A percentile compares a stretch with the other conserved stretches of the same genome.
Evolutionary conservation across 2,888 invertebrate species (phyloP).

Genomic region (Chouioia cunea): DNA sequence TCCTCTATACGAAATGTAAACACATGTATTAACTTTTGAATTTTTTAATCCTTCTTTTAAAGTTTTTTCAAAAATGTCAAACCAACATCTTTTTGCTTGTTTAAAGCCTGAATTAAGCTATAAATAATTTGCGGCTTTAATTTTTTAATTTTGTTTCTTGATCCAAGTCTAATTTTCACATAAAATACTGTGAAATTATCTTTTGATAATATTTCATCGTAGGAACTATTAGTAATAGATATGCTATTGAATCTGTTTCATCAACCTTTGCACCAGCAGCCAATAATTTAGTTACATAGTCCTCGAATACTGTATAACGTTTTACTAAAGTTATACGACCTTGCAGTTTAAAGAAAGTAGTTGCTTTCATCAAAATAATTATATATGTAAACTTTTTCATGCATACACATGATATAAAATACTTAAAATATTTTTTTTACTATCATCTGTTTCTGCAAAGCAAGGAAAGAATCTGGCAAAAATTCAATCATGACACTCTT

Average conservation of each 20-base stretch:
- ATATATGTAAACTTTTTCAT: constrained; percentile 47
- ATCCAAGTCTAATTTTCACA: constrained; percentile 57
- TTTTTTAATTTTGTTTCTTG: constrained; percentile 48
- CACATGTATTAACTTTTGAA: too few species aligned
- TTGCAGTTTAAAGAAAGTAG: constrained; percentile 50
- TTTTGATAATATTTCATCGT: constrained; percentile 59
- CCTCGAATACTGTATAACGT: constrained; percentile 60
- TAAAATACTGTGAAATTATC: constrained; percentile 59
- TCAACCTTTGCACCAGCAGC: constrained; percentile 60
- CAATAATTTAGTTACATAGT: constrained; percentile 57
- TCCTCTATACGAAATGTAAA: too few species aligned
- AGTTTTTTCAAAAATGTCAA: too few species aligned
- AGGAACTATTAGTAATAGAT: constrained; percentile 61
- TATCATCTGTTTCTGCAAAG: constrained; percentile 28
- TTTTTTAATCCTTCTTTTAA: too few species aligned
- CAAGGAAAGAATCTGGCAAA: constrained; percentile 39
- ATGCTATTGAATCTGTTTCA: constrained; percentile 61
- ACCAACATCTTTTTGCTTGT: constrained; percentile 54
- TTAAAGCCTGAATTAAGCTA: constrained; percentile 37
- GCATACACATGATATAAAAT: constrained; percentile 48
- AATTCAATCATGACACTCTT: constrained; percentile 44
- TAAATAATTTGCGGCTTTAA: constrained; percentile 27
- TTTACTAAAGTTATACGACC: constrained; percentile 47
- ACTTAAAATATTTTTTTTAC: constrained; percentile 42
- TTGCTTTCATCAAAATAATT: constrained; percentile 38